Evolutionary conservation across 37 sponge, comb jelly and placozoan species (phyloP), one percentile per base, ranked within the genome.

Genomic region (Geodia barretti): DNA sequence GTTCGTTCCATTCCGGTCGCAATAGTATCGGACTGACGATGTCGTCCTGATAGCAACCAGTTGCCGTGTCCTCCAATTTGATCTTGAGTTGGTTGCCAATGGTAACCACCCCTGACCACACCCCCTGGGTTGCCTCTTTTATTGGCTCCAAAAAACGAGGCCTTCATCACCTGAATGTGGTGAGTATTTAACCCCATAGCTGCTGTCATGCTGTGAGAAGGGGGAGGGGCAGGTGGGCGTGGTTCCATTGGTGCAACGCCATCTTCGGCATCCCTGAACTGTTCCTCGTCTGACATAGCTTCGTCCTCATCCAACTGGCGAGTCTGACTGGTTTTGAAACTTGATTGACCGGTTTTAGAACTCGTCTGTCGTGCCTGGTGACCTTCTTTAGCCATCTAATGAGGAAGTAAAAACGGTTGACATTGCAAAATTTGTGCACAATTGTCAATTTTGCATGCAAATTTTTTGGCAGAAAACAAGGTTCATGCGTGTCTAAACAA

Each of bases 121-220:
- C 54, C 54, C 54, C 14, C 54, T 17, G 1, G 31, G 4, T 68
- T 1, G 32, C 69, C 31, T n/a, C n/a, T n/a, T n/a, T n/a, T n/a
- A n/a, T 24, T 71, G 3, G 60, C 74, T 14, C 42, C 36, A 78
- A 95, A 95, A 85, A 95, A 92, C 9, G 96, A 95, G 0, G 93
- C 96, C 71, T 95, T 95, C 96, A 95, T 95, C 35, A 95, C 80
- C 47, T 95, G 96, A n/a, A 95, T 43, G 25, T 73, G 68, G 40
- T 90, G 89, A 0, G 91, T 68, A 74, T 68, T 88, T 14, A 91
- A 30, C 7, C 89, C 91, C 42, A 79, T 79, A 20, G 76, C 35
- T 14, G 60, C 30, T 11, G 81, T 84, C 39, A 87, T 58, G 34
- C 86, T 82, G 60, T 88, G 75, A 26, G 93, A 82, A 21, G 74